Evolutionary conservation across 1,140 invertebrate genomes (phyloP), one percentile per base, ranked within the genome.

Genomic region (Monochamus saltuarius): DNA sequence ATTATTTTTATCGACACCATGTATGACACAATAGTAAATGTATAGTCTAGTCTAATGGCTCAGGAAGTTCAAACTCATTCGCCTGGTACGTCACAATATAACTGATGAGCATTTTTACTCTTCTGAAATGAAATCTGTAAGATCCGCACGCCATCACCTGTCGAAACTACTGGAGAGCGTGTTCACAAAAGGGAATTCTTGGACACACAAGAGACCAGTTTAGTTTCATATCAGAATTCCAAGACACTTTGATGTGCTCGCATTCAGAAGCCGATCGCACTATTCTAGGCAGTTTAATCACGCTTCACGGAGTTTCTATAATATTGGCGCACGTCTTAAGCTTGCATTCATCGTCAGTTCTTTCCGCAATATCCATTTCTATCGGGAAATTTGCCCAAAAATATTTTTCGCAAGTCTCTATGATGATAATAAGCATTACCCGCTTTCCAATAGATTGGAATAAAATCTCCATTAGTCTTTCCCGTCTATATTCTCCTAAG

Each of bases 171-270:
- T 29, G 7, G 13, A 7, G 10, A 17, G 17, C 11, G 17, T 16
- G 4, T 16, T 11, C 17, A 35, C 50, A 52, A 52, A 52, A 29
- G 50, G 7, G 36, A 34, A 52, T 52, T 52, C 50, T 52, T 52
- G 50, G 50, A 52, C 50, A 52, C 35, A 52, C 13, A 52, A 29
- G 11, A 38, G 39, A 42, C 13, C 19, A 52, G 50, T 52, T 36
- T 13, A 36, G 50, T 52, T 36, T 52, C 50, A 52, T 52, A 36
- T 52, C 50, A 52, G 36, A 52, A 52, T 52, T 52, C 50, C 50
- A 16, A 38, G 50, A 52, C 13, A 36, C 50, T 52, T 52, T 52
- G 50, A 52, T 52, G 50, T 52, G 45, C 13, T 16, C 13, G 50
- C 29, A 35, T 17, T 13, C 39, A 29, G 22, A 29, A 29, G 22